A percentile compares a stretch with the other conserved stretches of the same genome.
Evolutionary conservation across 1,140 invertebrate genomes (phyloP).

Genomic region (Coptotermes formosanus): DNA sequence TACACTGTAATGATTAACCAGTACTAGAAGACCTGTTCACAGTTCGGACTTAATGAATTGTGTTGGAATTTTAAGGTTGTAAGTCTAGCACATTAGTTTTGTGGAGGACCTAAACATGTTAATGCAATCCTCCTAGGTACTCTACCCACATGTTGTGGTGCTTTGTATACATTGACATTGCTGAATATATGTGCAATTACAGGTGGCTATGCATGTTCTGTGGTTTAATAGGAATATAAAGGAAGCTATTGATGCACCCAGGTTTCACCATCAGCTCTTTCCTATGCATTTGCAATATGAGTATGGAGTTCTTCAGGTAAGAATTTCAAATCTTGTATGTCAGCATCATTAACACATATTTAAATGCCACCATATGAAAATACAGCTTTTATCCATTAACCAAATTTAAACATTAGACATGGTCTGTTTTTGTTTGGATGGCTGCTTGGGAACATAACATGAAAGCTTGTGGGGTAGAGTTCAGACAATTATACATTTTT

Average conservation of each 20-base stretch:
- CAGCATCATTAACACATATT: neutral
- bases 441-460: neutral
- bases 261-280: conserved; percentile 34
- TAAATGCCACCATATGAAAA: too few species aligned
- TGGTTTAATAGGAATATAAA: conserved; percentile 58
- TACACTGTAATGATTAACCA: too few species aligned
- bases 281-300: conserved; percentile 32
- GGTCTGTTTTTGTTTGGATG: neutral
- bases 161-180: too few species aligned
- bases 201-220: conserved; percentile 50
- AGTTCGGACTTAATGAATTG: too few species aligned
- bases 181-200: neutral
- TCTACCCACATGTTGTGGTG: too few species aligned
- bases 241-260: conserved; percentile 48
- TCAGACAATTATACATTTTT: too few species aligned
- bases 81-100: too few species aligned
- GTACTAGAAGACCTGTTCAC: too few species aligned
- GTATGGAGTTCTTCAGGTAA: conserved; percentile 28
- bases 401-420: neutral
- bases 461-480: neutral
- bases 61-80: too few species aligned
- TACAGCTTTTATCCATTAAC: neutral
- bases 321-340: neutral
- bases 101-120: too few species aligned
- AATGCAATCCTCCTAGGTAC: too few species aligned